Percentiles rank a stretch among this genome's conserved stretches.
phyloP scores from a whole-genome alignment of 2,113 vertebrate genomes.

The Ammodytes marinus region DNA sequence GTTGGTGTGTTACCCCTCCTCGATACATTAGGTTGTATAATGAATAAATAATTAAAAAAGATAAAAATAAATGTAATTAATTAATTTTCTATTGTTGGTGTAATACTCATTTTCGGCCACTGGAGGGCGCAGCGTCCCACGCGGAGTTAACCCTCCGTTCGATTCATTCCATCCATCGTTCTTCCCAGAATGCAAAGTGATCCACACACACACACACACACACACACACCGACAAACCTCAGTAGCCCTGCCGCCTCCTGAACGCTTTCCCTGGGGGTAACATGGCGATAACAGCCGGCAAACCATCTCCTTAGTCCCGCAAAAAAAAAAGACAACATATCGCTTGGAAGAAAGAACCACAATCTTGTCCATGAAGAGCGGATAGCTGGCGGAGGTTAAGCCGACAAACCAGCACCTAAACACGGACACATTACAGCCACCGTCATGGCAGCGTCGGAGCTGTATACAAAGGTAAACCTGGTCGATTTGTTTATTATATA shows the following conservation, averaged over 20 bases:
- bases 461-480: conserved; percentile 92
- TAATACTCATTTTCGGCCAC: background rate
- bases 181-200: conserved; percentile 91
- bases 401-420: conserved; percentile 39
- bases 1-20: no score
- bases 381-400: conserved; percentile 64
- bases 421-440: conserved; percentile 66
- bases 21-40: no score
- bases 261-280: conserved; percentile 64
- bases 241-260: conserved; percentile 39
- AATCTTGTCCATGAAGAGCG: conserved; percentile 36
- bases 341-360: no score
- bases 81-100: conserved; percentile 8
- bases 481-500: background rate
- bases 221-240: conserved; percentile 67
- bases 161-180: conserved; percentile 82
- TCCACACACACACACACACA: no score
- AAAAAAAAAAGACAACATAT: no score
- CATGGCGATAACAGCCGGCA: conserved; percentile 73
- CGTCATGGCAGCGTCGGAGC: conserved; percentile 94
- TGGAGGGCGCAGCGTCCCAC: conserved; percentile 38
- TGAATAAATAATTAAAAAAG: no score
- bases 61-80: background rate
- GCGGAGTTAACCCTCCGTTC: conserved; percentile 29
- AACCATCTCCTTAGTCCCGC: conserved; percentile 71